Evolutionary conservation across 2,113 vertebrate genomes (phyloP).

Genomic region (Budorcas taxicolor): DNA sequence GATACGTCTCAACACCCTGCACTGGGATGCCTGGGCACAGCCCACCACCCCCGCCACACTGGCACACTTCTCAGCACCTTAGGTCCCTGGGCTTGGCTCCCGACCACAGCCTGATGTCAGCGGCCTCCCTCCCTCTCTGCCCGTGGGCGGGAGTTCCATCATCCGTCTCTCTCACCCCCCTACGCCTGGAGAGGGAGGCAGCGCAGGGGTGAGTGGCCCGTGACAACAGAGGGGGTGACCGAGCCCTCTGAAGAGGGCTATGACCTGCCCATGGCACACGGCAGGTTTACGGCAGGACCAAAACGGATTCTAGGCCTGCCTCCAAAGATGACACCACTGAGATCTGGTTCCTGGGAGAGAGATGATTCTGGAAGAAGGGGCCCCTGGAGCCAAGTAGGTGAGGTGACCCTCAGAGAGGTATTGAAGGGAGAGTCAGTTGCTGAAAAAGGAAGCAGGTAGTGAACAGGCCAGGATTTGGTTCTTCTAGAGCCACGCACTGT

Average conservation of each 20-base stretch:
- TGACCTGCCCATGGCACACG: neutral
- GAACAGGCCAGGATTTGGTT: neutral
- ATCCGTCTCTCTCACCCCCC: neutral
- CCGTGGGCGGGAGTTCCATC: neutral
- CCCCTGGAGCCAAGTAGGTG: neutral
- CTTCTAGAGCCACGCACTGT: neutral
- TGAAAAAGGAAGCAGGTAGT: neutral
- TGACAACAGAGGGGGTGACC: neutral
- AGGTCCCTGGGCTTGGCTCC: neutral
- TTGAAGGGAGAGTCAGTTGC: neutral
- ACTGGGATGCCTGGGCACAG: neutral
- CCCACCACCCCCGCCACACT: neutral
- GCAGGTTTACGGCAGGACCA: neutral
- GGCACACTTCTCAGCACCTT: neutral
- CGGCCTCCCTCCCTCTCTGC: neutral
- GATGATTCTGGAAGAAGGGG: neutral
- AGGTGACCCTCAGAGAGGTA: neutral
- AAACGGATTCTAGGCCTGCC: neutral
- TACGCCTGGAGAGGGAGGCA: neutral
- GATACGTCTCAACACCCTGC: fast-evolving
- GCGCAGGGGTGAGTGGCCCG: fast-evolving
- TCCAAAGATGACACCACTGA: neutral
- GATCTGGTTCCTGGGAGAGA: neutral
- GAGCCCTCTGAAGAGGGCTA: neutral
- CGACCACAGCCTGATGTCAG: neutral